These are phyloP conservation scores for Bos javanicus DNA, from an alignment of 2,113 vertebrate species.

Conservation along the genomic window DNA sequence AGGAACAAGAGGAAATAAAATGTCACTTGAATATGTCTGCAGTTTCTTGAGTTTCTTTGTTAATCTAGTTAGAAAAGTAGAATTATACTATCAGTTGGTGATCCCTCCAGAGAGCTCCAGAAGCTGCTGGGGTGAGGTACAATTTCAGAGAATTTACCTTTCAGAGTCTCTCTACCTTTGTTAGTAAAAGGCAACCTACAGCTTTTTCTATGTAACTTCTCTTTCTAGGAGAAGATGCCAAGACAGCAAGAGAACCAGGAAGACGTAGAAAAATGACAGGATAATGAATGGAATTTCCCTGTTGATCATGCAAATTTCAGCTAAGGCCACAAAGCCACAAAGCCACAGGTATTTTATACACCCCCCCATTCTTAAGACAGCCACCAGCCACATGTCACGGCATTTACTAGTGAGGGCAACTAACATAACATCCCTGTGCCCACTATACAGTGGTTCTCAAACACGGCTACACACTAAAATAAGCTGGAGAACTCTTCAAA, in stretches of 20 bases:
- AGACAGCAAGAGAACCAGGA: neutral
- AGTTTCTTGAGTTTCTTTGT: constrained; percentile 17
- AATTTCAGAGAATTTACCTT: neutral
- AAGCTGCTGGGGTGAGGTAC: neutral
- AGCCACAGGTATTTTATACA: neutral
- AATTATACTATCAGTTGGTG: neutral
- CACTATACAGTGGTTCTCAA: neutral
- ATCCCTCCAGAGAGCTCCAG: neutral
- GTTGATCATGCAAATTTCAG: neutral
- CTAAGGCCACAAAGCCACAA: neutral
- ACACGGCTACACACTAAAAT: neutral
- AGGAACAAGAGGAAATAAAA: constrained; percentile 31
- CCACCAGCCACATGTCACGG: neutral
- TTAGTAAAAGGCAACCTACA: neutral
- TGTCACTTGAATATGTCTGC: neutral
- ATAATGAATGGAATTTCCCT: neutral
- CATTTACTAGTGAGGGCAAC: neutral
- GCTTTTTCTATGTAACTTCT: neutral
- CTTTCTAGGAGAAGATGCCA: neutral
- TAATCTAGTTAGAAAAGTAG: constrained; percentile 1
- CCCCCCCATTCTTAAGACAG: neutral
- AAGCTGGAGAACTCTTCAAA: neutral
- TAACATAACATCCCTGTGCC: neutral
- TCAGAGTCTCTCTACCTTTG: neutral
- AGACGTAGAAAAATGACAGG: neutral